Evolutionary conservation across 2,113 vertebrate species (phyloP), one percentile per base, ranked within the genome.

Genomic region (Syrmaticus mikado): DNA sequence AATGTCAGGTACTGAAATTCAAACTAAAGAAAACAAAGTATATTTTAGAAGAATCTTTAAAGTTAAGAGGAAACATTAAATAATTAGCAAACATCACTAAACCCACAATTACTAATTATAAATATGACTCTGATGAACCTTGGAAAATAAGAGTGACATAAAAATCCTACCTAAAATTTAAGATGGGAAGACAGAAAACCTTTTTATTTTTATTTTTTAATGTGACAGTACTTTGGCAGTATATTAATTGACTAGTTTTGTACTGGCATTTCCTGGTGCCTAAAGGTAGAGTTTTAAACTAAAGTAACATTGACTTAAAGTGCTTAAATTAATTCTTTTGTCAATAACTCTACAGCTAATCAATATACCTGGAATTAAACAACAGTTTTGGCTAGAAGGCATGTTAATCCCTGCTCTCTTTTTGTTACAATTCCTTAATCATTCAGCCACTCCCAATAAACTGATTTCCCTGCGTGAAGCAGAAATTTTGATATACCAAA

Each of bases 301-400:
- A 91, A 97, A 97, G 96, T 96, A 96, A 97, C 97, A 98, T 96
- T 97, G 98, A 98, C 96, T 97, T 97, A 94, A 97, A 97, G 97
- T 97, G 96, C 97, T 98, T 98, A 97, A 97, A 98, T 97, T 97
- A 98, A 99, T 98, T 98, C 96, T 98, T 98, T 97, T 97, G 96
- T 98, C 98, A 98, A 98, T 97, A 98, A 92, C 92, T 93, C 95
- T 98, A 98, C 98, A 98, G 97, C 86, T 98, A 98, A 98, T 99
- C 98, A 98, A 98, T 98, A 97, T 43, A 95, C 80, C 87, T 97
- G 93, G 97, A 98, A 98, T 98, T 97, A 98, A 97, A 92, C 74
- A 96, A 93, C 89, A 93, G 82, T 78, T 97, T 98, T 96, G 93
- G 95, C 97, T 96, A 97, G 94, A 96, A 95, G 97, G 95, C 96